Percentiles rank a stretch among this genome's conserved stretches.
phyloP scores from a whole-genome alignment of 2,888 invertebrate genomes.

The Anagyrus pseudococci region DNA sequence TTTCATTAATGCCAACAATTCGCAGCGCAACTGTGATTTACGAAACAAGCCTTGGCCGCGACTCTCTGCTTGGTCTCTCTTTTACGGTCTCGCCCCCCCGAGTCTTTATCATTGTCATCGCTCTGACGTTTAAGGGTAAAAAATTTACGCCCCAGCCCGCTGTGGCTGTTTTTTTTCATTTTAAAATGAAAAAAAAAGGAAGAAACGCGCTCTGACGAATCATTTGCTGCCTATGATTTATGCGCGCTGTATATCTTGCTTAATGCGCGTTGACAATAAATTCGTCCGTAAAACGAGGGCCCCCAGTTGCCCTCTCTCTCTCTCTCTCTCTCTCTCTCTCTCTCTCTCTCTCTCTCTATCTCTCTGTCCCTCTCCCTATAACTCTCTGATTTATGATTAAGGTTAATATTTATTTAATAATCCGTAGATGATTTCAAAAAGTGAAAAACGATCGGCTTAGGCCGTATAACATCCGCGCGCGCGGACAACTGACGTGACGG shows the following conservation, averaged over 20 bases:
- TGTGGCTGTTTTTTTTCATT: neutral
- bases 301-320: neutral
- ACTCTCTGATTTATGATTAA: no score
- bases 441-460: no score
- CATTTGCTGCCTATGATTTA: constrained; percentile 35
- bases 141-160: constrained; percentile 32
- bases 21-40: constrained; percentile 37
- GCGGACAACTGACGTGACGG: no score
- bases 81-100: constrained; percentile 28
- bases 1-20: constrained; percentile 38
- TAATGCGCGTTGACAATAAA: constrained; percentile 37
- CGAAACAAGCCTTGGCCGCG: constrained; percentile 30
- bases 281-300: constrained; percentile 22
- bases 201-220: constrained; percentile 36
- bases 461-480: no score
- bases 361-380: no score
- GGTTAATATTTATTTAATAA: no score
- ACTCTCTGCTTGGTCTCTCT: constrained; percentile 3
- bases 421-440: no score
- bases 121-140: constrained; percentile 38
- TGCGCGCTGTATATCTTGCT: constrained; percentile 32
- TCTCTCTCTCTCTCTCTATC: no score
- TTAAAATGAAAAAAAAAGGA: no score
- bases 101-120: constrained; percentile 39
- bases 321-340: no score